Evolutionary conservation across 2,797 vertebrate species (phyloP).

Genomic region (Microctenopoma lineatum): DNA sequence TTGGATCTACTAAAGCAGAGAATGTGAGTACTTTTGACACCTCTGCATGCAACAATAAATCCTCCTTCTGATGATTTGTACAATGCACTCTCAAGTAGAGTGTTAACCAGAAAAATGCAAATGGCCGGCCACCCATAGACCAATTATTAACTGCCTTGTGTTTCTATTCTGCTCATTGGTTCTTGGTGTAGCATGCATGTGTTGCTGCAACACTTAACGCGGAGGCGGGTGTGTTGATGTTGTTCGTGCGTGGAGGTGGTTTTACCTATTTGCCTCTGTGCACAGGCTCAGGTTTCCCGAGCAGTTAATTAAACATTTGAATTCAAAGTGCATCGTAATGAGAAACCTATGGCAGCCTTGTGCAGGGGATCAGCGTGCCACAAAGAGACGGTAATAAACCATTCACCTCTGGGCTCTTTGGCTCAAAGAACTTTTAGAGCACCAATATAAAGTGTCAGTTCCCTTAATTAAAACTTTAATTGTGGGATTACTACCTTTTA

Average conservation of each 20-base stretch:
- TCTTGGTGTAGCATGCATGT: slow-evolving; percentile 28
- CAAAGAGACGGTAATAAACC: slow-evolving; percentile 81
- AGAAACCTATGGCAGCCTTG: slow-evolving; percentile 83
- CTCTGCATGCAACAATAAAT: neutral
- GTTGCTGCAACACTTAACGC: slow-evolving; percentile 48
- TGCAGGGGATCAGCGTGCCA: slow-evolving; percentile 73
- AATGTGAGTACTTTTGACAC: too few relatives aligned
- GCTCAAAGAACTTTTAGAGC: slow-evolving; percentile 79
- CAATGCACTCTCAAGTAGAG: slow-evolving; percentile 35
- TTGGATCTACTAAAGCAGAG: too few relatives aligned
- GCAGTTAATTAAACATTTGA: slow-evolving; percentile 86
- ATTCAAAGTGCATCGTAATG: slow-evolving; percentile 82
- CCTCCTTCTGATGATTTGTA: slow-evolving; percentile 20
- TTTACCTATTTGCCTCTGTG: slow-evolving; percentile 58
- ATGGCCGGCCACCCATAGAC: slow-evolving; percentile 36
- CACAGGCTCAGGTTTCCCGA: slow-evolving; percentile 72
- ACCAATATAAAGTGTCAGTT: slow-evolving; percentile 83
- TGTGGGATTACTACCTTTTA: slow-evolving; percentile 81
- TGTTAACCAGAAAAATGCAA: slow-evolving; percentile 20
- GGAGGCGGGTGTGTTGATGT: slow-evolving; percentile 54
- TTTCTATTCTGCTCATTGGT: slow-evolving; percentile 40
- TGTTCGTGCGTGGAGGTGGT: slow-evolving; percentile 51
- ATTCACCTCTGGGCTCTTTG: slow-evolving; percentile 80
- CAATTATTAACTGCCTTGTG: slow-evolving; percentile 47
- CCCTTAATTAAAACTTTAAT: slow-evolving; percentile 88